Conservation (phyloP, 2,888 invertebrate species). For the Cosmopolites sordidus region DNA sequence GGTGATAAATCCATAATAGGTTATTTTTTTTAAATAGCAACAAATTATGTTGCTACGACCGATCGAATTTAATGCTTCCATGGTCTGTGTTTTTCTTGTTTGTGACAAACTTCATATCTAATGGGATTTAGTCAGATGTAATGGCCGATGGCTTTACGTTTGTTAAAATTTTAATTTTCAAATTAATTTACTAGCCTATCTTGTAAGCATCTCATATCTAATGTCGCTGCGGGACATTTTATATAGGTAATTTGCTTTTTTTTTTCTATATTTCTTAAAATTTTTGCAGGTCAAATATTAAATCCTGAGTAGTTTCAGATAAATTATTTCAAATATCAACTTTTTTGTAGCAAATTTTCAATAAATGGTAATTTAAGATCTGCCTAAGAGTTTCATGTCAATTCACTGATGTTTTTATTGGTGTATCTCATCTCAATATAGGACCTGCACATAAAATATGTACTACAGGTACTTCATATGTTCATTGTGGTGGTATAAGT, state of each 20-base stretch:
- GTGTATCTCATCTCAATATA: constrained; percentile 11
- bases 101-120: constrained; percentile 4
- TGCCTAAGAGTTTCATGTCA: constrained; percentile 14
- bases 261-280: not conserved
- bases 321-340: not conserved
- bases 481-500: constrained; percentile 11
- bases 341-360: constrained; percentile 18
- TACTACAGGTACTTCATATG: constrained; percentile 21
- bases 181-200: not conserved
- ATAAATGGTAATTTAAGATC: constrained; percentile 9
- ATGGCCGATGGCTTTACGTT: not conserved
- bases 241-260: constrained; percentile 16
- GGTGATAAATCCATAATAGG: too few relatives aligned
- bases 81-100: not conserved
- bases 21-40: too few relatives aligned
- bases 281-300: not conserved
- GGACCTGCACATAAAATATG: constrained; percentile 19
- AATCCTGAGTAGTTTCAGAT: too few relatives aligned
- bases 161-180: not conserved
- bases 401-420: constrained; percentile 15
- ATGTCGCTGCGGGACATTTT: constrained; percentile 21
- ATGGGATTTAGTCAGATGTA: not conserved
- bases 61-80: too few relatives aligned
- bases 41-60: too few relatives aligned
- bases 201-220: not conserved